Base-by-base conservation (phyloP, 2,113 vertebrate genomes). In the Perca fluviatilis region DNA sequence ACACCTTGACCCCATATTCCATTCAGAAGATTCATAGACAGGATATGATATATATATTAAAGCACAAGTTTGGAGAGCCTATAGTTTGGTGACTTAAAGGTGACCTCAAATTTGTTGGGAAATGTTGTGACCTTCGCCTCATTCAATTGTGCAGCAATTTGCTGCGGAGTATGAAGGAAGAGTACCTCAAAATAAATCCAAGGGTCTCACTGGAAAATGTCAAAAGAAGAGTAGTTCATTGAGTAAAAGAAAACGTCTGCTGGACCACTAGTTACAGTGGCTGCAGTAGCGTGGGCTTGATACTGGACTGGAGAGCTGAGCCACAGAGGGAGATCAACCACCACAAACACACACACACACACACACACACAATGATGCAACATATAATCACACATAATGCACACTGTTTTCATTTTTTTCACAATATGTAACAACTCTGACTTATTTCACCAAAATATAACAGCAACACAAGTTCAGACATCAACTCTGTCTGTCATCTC, bases 1-100 rank as follows among this genome's bases (percentile, higher is more conserved):
- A 18, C 58, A 40, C n/a, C 23, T 47, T 75, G 43, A 64, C 50
- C 23, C 25, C 13, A 64, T 43, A 54, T 54, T 6, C 64, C 64
- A 54, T 40, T 27, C 49, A 43, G 11, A 40, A 50, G n/a, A 75
- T 74, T 57, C 43, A 60, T 23, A 47, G 40, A 36, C n/a, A 47
- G 8, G 36, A 40, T 33, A 33, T 33, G 30, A 36, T 36, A 7
- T 36, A 36, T 36, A 36, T 36, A 56, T 51, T 3, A 67, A 49
- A n/a, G 68, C 36, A 47, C 33, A 74, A 53, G 63, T 67, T 47
- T 67, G 16, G 25, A 61, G 65, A 69, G 10, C 8, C 12, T 49
- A 36, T 25, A 46, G 54, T 50, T 57, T 56, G 36, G 6, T 56
- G 61, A 56, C 51, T 6, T 21, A 43, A 6, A 30, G 14, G n/a